Base-by-base conservation (phyloP, 2,888 invertebrate genomes). In the Seladonia tumulorum region DNA sequence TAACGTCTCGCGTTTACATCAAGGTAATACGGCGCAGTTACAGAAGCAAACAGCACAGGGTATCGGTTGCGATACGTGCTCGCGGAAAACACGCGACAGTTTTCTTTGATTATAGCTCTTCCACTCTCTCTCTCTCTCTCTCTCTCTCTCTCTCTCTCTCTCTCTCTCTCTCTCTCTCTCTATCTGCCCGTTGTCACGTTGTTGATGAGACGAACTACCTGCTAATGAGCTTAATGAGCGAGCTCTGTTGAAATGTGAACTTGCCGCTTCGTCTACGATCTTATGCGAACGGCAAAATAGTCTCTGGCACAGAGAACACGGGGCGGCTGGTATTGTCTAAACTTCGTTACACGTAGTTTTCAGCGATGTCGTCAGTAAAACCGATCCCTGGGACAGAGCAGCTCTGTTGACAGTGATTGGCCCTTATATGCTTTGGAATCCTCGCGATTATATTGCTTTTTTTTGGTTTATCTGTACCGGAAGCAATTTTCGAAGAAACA, bases 151-250 rank as follows among this genome's bases (percentile, higher is more conserved):
- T 39, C n/a, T 39, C 39, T 39, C 39, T 39, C 4, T 39, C 39
- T 39, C 4, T 39, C 39, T 39, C 39, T 39, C 39, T 39, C 39
- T 39, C 39, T 22, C 49, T 22, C 8, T 22, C 4, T 53, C 3
- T n/a, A 53, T 42, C 80, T 66, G 81, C 57, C 72, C 63, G 53
- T 81, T 83, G 80, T 74, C 76, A 80, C 60, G 80, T 84, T 47
- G 78, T 79, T 87, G 87, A 88, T 89, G 86, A 87, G 87, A 89
- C 82, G 76, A 53, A 76, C 84, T 82, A 66, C 63, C 76, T 70
- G 79, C 81, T 88, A 88, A 88, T 82, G 79, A 88, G 81, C 78
- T 79, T 88, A 88, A 88, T 82, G 87, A 89, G 88, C 68, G n/a
- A 79, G 74, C 76, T 81, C 78, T 70, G 68, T 72, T 80, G 60